phyloP scores from a whole-genome alignment of 2,888 invertebrate species.

The Cataglyphis rosenhaueri region DNA sequence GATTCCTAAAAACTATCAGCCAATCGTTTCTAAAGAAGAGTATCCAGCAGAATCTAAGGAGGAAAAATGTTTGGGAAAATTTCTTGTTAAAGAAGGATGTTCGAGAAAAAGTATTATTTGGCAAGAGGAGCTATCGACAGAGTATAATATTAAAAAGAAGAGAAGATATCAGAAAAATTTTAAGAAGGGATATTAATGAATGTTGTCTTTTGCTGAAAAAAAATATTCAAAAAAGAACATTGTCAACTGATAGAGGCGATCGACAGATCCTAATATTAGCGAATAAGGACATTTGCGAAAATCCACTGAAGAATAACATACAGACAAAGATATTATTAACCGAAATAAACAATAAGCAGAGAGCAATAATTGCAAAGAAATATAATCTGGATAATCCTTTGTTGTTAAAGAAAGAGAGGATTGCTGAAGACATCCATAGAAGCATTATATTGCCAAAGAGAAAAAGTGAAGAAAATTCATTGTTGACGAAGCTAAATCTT shows the following conservation, averaged over 20 bases:
- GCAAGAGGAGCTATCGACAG: slow-evolving; percentile 65
- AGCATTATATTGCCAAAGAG: slow-evolving; percentile 3
- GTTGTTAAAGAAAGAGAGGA: not conserved
- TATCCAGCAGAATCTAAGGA: not conserved
- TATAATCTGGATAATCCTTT: not conserved
- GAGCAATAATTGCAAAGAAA: not conserved
- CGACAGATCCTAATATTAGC: not conserved
- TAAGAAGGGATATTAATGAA: not conserved
- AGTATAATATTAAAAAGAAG: not conserved
- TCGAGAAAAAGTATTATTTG: not conserved
- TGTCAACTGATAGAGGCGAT: not conserved
- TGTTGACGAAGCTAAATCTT: slow-evolving; percentile 1
- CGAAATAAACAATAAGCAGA: not conserved
- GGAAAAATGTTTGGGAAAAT: not conserved
- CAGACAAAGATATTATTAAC: not conserved
- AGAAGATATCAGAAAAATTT: not conserved
- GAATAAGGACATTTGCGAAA: not conserved
- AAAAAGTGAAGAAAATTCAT: not conserved
- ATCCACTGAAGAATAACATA: not conserved
- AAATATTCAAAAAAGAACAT: not conserved
- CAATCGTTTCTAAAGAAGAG: slow-evolving; percentile 62
- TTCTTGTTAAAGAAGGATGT: not conserved
- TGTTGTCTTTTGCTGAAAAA: not conserved
- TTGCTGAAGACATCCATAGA: not conserved
- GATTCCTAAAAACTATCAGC: slow-evolving; percentile 77